Conservation (phyloP, 2,888 invertebrate species). For the Dinocampus coccinellae region DNA sequence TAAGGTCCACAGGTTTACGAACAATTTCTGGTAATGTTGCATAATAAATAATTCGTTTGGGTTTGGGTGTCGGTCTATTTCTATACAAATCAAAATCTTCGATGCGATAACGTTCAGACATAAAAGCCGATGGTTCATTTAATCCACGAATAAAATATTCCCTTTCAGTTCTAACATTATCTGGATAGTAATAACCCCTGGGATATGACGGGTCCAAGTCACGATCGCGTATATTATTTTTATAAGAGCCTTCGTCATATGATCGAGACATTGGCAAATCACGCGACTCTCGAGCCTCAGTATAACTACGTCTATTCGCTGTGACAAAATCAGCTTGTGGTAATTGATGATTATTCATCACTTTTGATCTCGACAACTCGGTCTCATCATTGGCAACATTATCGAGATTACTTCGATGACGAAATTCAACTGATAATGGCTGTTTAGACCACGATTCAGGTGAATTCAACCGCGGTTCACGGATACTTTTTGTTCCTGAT, state of each 20-base stretch:
- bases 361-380: constrained; percentile 40
- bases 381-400: constrained; percentile 35
- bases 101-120: constrained; percentile 58
- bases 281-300: constrained; percentile 57
- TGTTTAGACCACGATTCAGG: constrained; percentile 63
- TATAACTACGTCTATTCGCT: constrained; percentile 56
- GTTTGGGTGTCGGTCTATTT: constrained; percentile 56
- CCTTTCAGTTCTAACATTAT: constrained; percentile 60
- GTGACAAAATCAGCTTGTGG: constrained; percentile 63
- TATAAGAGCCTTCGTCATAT: constrained; percentile 56
- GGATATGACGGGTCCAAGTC: constrained; percentile 50
- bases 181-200: constrained; percentile 56
- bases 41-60: constrained; percentile 67
- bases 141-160: constrained; percentile 57
- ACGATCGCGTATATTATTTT: constrained; percentile 47
- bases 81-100: constrained; percentile 58
- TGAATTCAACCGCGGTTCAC: constrained; percentile 56
- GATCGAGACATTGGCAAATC: constrained; percentile 53
- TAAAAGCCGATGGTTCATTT: constrained; percentile 49
- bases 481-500: constrained; percentile 52
- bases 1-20: constrained; percentile 63
- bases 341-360: constrained; percentile 49
- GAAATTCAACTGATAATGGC: constrained; percentile 60
- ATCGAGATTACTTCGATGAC: constrained; percentile 54
- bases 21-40: constrained; percentile 68